Base-by-base conservation (phyloP, 2,888 invertebrate species). In the Leistus spinibarbis region DNA sequence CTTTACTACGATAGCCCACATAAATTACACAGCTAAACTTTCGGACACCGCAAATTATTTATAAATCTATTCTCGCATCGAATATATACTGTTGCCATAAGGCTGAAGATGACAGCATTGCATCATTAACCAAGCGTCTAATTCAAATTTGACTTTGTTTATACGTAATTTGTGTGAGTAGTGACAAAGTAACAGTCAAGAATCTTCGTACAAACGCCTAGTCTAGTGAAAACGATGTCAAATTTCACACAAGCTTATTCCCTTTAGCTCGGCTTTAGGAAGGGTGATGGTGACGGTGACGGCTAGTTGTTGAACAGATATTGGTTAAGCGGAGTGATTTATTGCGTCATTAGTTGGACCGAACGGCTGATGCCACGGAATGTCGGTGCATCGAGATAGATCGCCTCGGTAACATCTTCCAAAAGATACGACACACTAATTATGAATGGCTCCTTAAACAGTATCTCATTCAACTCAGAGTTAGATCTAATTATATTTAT, bases 291-390 rank as follows among this genome's bases (percentile, higher is more conserved):
- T 7, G 13, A 40, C 10, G 40, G 40, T 40, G 40, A 7, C 3
- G 40, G 40, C 70, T 71, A 22, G 63, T 71, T 54, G 63, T 71
- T 71, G 71, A 71, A 60, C 70, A 71, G 71, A 63, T 71, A 71
- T 71, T 71, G 71, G 71, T 71, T 71, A 71, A 53, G 54, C 63
- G 54, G 71, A 71, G 63, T 71, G 71, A 71, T 71, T 71, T 71
- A 71, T 71, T 71, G 23, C 64, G 64, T 71, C 54, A 71, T 71
- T 71, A 71, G 64, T 54, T 64, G 70, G 63, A 63, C 70, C 60
- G 62, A 23, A 68, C 56, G 54, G 54, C 22, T 56, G 22, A 60
- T 27, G 62, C 68, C 54, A 57, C 20, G 60, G 60, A 60, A 19
- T 19, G 22, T 19, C 57, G 16, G 17, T 60, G 60, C 60, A 60